A percentile compares a stretch with the other conserved stretches of the same genome.
Evolutionary conservation across 2,113 vertebrate genomes (phyloP).

Genomic region (Sturnira hondurensis): DNA sequence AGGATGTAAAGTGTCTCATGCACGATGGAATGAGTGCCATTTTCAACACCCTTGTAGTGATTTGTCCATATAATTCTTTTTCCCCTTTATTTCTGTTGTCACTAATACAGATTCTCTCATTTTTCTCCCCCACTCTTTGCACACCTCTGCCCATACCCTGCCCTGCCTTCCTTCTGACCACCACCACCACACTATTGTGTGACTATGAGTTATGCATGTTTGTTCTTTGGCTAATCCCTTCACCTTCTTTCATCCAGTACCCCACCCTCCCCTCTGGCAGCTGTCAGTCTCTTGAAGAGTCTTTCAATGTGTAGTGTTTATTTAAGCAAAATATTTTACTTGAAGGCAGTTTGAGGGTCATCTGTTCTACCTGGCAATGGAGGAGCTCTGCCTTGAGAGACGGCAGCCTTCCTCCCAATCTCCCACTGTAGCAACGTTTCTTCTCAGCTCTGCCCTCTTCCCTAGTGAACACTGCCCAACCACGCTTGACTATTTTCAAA

Average conservation of each 20-base stretch:
- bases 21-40: background rate
- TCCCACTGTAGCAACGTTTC: background rate
- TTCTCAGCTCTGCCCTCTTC: background rate
- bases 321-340: background rate
- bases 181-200: too few species aligned
- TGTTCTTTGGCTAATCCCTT: too few species aligned
- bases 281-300: background rate
- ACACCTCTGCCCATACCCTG: too few species aligned
- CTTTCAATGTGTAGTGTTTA: background rate
- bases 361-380: background rate
- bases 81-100: too few species aligned
- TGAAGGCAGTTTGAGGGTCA: background rate
- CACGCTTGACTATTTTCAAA: background rate
- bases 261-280: too few species aligned
- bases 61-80: background rate
- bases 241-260: too few species aligned
- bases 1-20: background rate
- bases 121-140: too few species aligned
- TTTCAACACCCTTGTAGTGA: background rate
- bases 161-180: too few species aligned
- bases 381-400: background rate
- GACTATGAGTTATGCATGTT: too few species aligned
- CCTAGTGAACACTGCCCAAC: background rate
- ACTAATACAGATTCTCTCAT: too few species aligned
- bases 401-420: background rate